Conservation (phyloP, 2,888 invertebrate genomes). For the Melipona bicolor region DNA sequence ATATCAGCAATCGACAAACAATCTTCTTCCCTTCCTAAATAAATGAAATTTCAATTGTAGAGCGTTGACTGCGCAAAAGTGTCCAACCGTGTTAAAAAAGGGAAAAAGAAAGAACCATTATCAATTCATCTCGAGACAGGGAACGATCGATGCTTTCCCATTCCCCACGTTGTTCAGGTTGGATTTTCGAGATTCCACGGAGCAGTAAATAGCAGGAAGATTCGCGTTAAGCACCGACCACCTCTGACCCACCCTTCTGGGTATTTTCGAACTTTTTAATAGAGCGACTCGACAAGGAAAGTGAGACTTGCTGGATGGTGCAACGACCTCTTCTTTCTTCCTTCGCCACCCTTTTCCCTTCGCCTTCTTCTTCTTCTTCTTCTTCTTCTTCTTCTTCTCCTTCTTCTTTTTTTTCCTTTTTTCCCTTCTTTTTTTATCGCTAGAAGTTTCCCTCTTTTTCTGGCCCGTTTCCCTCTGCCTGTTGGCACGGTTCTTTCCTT, state of each 20-base stretch:
- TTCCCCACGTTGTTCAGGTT: constrained; percentile 36
- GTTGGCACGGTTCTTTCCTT: constrained; percentile 39
- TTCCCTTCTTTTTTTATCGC: constrained; percentile 16
- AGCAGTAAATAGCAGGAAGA: constrained; percentile 72
- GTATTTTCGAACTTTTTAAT: constrained; percentile 79
- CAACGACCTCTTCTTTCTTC: constrained; percentile 49
- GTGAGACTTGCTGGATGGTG: constrained; percentile 42
- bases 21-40: no score
- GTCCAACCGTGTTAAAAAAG: background rate
- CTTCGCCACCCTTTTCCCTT: constrained; percentile 24
- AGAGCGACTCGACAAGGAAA: constrained; percentile 63
- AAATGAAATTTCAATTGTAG: no score
- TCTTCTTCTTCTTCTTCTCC: background rate
- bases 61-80: background rate
- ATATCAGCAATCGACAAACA: no score
- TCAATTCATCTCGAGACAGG: constrained; percentile 3
- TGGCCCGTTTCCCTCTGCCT: constrained; percentile 5
- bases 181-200: constrained; percentile 75
- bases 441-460: constrained; percentile 29
- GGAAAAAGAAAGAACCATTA: constrained; percentile 1
- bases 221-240: constrained; percentile 69
- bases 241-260: constrained; percentile 46
- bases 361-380: constrained; percentile 2
- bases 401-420: background rate
- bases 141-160: constrained; percentile 28